A percentile compares a stretch with the other conserved stretches of the same genome.
Conservation (phyloP, 30 jellyfish, hydroid and myxozoan genomes). For the Pelagia noctiluca region DNA sequence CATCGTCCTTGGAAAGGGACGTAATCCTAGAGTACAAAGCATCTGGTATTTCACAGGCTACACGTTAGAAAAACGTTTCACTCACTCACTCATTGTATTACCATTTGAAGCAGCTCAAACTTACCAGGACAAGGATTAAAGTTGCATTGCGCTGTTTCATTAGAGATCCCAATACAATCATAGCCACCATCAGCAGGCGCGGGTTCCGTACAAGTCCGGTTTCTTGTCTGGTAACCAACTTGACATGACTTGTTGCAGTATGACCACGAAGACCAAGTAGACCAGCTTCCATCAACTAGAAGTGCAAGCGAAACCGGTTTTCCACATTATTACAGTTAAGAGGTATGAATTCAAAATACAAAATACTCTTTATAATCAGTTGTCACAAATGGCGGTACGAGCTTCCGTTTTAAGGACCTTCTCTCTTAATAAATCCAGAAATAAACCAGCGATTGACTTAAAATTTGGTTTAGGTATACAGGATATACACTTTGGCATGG, state of each 20-base stretch:
- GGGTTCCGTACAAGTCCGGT: conserved; percentile 20
- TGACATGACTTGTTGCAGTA: conserved; percentile 16
- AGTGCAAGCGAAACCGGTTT: neutral
- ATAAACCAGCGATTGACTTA: neutral
- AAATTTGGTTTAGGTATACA: too few relatives aligned
- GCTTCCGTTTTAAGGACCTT: neutral
- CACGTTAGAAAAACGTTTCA: too few relatives aligned
- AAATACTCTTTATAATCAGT: neutral
- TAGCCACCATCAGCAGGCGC: conserved; percentile 21
- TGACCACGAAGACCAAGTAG: conserved; percentile 8
- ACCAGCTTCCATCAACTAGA: conserved; percentile 38
- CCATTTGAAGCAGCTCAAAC: neutral
- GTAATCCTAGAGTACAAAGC: neutral
- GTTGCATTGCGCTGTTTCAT: neutral
- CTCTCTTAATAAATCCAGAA: neutral
- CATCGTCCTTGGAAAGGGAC: neutral
- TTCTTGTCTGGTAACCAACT: conserved; percentile 27
- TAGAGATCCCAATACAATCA: neutral
- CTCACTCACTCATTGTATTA: neutral
- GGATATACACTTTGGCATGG: too few relatives aligned
- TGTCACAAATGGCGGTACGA: neutral
- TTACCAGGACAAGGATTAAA: neutral
- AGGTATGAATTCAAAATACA: neutral
- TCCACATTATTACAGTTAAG: neutral
- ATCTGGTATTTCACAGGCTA: neutral